Evolutionary conservation across 2,113 vertebrate species (phyloP).

Genomic region (Myotis yumanensis): DNA sequence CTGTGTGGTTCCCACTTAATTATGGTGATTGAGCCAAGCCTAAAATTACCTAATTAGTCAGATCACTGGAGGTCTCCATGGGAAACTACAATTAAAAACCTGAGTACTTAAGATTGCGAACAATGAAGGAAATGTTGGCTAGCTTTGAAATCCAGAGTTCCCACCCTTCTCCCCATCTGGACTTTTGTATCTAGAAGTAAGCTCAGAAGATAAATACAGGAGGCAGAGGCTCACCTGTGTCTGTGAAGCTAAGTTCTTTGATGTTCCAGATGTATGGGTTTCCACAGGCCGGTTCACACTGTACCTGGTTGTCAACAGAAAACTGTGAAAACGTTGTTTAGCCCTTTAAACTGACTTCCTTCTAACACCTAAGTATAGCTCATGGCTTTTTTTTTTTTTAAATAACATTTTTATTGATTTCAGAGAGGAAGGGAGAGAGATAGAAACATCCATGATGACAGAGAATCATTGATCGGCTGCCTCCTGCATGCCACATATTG

Average conservation of each 20-base stretch:
- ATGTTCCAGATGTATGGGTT: constrained; percentile 91
- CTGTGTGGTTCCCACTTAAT: constrained; percentile 57
- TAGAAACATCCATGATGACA: too few relatives aligned
- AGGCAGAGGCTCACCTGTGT: constrained; percentile 88
- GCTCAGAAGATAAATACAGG: neutral
- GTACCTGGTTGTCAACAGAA: constrained; percentile 86
- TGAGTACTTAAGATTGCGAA: neutral
- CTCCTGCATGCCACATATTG: too few relatives aligned
- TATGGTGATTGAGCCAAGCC: constrained; percentile 53
- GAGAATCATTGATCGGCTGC: too few relatives aligned
- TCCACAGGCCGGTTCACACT: constrained; percentile 93
- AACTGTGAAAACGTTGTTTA: neutral
- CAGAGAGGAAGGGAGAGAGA: too few relatives aligned
- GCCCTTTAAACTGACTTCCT: neutral
- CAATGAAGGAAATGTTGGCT: neutral
- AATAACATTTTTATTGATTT: too few relatives aligned
- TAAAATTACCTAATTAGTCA: constrained; percentile 70
- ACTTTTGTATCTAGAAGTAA: neutral
- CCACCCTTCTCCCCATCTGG: neutral
- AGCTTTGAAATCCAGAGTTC: neutral
- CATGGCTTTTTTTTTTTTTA: neutral
- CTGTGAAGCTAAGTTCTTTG: constrained; percentile 87
- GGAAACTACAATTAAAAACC: constrained; percentile 66
- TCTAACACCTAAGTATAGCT: neutral
- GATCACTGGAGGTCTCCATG: constrained; percentile 51